Evolutionary conservation across 2,797 vertebrate species (phyloP).

Genomic region (Sebastes cheni): DNA sequence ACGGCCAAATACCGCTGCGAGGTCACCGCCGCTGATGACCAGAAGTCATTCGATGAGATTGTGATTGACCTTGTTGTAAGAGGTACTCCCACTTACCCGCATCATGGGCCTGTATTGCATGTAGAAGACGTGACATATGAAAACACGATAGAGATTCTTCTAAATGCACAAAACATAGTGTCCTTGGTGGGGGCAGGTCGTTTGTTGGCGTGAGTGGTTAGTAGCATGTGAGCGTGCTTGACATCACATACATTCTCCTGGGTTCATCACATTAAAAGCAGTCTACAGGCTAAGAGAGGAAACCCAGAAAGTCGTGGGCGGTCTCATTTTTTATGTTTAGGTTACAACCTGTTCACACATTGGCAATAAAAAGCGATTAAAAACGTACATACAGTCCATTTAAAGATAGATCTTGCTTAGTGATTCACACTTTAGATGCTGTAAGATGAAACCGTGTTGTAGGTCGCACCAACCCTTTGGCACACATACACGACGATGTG

Average conservation of each 20-base stretch:
- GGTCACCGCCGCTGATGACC: slow-evolving; percentile 89
- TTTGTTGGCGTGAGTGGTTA: too few relatives aligned
- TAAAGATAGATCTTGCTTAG: slow-evolving; percentile 33
- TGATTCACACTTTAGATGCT: slow-evolving; percentile 59
- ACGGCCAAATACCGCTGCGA: slow-evolving; percentile 94
- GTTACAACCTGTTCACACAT: too few relatives aligned
- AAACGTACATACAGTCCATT: too few relatives aligned
- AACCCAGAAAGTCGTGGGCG: too few relatives aligned
- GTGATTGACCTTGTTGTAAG: slow-evolving; percentile 90
- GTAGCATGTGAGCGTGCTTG: too few relatives aligned
- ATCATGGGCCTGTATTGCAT: neutral
- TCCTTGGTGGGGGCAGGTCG: neutral
- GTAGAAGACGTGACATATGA: neutral
- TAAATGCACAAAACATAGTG: slow-evolving; percentile 19
- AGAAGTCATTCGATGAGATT: slow-evolving; percentile 91
- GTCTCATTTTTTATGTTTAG: too few relatives aligned
- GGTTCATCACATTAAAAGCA: too few relatives aligned
- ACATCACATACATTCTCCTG: too few relatives aligned
- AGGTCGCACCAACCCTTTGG: slow-evolving; percentile 72
- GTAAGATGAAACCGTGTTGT: slow-evolving; percentile 78
- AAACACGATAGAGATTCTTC: neutral
- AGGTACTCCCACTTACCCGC: slow-evolving; percentile 79
- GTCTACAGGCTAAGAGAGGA: too few relatives aligned
- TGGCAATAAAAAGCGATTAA: too few relatives aligned
- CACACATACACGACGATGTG: slow-evolving; percentile 73